Evolutionary conservation across 2,797 vertebrate genomes (phyloP).

Genomic region (Ctenosaura bakeri): DNA sequence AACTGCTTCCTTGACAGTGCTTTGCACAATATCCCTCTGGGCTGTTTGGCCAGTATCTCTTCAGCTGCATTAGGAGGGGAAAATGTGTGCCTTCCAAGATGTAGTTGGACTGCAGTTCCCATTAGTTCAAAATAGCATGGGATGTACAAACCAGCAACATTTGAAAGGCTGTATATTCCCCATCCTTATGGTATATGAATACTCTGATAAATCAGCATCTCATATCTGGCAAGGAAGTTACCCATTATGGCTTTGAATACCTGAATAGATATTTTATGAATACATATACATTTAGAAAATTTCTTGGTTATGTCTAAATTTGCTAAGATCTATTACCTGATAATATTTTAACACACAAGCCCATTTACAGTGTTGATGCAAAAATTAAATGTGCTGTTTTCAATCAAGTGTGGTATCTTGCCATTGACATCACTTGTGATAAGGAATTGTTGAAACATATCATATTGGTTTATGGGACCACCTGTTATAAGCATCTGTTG

Average conservation of each 20-base stretch:
- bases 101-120: neutral
- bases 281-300: neutral
- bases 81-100: neutral
- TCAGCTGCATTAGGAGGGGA: neutral
- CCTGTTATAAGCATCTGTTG: neutral
- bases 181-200: neutral
- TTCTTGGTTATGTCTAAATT: neutral
- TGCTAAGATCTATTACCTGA: neutral
- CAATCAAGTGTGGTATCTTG: neutral
- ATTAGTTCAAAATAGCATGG: neutral
- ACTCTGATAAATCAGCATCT: neutral
- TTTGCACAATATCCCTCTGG: neutral
- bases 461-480: neutral
- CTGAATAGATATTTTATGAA: neutral
- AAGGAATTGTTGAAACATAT: neutral
- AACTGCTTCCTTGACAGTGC: neutral
- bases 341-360: neutral
- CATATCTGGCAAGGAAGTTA: neutral
- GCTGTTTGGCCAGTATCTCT: neutral
- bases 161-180: neutral
- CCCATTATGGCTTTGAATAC: neutral
- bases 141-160: neutral
- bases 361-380: neutral
- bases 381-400: neutral
- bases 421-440: neutral